phyloP scores from a whole-genome alignment of 2,797 vertebrate species.

The Remorina albescens region DNA sequence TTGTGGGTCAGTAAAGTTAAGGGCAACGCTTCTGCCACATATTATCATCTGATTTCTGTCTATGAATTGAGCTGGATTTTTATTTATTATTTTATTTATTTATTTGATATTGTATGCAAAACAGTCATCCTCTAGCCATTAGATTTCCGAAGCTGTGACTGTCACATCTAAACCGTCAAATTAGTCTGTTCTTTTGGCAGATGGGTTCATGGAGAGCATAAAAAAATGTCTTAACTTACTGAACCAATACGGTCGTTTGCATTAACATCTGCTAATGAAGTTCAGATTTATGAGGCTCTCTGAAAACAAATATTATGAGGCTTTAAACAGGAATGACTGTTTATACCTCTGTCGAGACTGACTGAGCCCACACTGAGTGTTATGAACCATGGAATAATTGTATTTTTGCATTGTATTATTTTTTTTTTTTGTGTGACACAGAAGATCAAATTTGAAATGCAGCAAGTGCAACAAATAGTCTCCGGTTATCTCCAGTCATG shows the following conservation, averaged over 20 bases:
- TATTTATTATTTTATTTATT: too few relatives aligned
- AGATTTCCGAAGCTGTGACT: slow-evolving; percentile 1
- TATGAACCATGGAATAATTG: slow-evolving; percentile 41
- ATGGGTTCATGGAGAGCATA: slow-evolving; percentile 8
- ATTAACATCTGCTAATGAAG: slow-evolving; percentile 55
- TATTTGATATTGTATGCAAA: background rate
- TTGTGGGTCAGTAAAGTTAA: background rate
- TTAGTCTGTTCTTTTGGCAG: background rate
- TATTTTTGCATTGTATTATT: slow-evolving; percentile 10
- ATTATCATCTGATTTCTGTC: background rate
- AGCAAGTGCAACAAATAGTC: slow-evolving; percentile 40
- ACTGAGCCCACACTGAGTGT: slow-evolving; percentile 35
- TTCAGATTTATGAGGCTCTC: slow-evolving; percentile 21
- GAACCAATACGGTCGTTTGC: slow-evolving; percentile 34
- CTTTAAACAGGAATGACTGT: slow-evolving; percentile 34
- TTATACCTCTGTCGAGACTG: slow-evolving; percentile 39
- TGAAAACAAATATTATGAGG: slow-evolving; percentile 24
- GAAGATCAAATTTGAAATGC: slow-evolving; percentile 21
- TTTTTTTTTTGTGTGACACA: slow-evolving; percentile 19
- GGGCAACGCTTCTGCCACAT: background rate
- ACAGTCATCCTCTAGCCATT: background rate
- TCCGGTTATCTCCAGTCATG: slow-evolving; percentile 33
- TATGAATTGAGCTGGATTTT: background rate
- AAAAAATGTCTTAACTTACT: slow-evolving; percentile 3
- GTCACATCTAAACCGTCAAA: background rate